Conservation (phyloP, 2,888 invertebrate genomes). For the Drosophila tanythrix region DNA sequence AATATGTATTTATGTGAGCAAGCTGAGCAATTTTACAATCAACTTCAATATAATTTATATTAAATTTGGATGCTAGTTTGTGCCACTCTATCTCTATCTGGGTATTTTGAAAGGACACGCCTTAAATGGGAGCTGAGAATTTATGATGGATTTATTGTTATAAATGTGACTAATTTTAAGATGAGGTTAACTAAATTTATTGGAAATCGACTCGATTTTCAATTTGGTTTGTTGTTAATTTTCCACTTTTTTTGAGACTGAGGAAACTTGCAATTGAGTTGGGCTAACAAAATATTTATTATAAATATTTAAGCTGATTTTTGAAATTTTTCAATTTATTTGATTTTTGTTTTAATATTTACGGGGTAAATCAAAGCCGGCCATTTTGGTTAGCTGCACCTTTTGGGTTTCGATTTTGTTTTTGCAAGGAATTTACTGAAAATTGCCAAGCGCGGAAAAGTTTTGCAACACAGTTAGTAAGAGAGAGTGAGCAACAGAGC, state of each 20-base stretch:
- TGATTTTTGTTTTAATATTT: not conserved
- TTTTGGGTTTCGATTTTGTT: slow-evolving; percentile 51
- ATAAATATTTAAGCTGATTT: not conserved
- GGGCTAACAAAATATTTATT: not conserved
- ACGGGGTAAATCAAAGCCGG: slow-evolving; percentile 15
- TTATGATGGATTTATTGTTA: not conserved
- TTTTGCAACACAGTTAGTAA: slow-evolving; percentile 56
- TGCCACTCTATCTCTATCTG: not conserved
- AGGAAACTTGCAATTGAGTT: not conserved
- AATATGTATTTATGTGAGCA: not conserved
- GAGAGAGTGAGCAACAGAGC: not conserved
- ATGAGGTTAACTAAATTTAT: not conserved
- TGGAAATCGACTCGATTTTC: not conserved
- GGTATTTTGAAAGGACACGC: not conserved
- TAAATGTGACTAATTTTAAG: not conserved
- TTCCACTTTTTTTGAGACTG: not conserved
- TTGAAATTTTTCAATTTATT: not conserved
- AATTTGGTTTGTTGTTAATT: not conserved
- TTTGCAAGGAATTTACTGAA: slow-evolving; percentile 71
- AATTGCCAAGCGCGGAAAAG: slow-evolving; percentile 74
- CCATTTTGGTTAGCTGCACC: not conserved
- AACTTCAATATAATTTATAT: not conserved
- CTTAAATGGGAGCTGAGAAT: not conserved
- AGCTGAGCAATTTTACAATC: not conserved
- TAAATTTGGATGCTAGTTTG: not conserved